These are phyloP conservation scores for Phoxinus phoxinus DNA, from an alignment of 2,113 vertebrate genomes.

Conservation along the genomic window DNA sequence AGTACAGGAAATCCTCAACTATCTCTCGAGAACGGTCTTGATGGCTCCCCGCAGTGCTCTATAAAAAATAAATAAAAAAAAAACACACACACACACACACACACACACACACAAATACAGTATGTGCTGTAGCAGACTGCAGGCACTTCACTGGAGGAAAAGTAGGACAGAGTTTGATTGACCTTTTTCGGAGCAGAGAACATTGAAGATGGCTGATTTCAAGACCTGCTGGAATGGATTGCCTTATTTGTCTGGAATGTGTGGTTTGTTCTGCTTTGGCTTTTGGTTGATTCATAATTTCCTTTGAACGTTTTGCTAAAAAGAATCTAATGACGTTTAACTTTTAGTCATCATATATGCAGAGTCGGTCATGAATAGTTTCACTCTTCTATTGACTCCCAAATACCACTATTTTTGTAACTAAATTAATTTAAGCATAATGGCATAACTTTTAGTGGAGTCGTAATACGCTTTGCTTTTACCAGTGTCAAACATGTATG, in stretches of 20 bases:
- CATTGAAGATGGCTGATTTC: constrained; percentile 47
- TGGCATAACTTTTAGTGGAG: neutral
- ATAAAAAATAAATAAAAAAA: neutral
- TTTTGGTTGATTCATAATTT: constrained; percentile 45
- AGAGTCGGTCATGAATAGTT: neutral
- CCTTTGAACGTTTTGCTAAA: constrained; percentile 20
- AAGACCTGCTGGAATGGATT: constrained; percentile 44
- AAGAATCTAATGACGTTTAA: constrained; percentile 9
- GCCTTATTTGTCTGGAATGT: neutral
- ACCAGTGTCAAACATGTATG: too few species aligned
- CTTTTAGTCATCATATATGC: neutral
- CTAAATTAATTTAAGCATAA: neutral
- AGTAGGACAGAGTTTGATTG: constrained; percentile 47
- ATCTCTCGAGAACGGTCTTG: neutral
- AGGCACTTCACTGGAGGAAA: constrained; percentile 14
- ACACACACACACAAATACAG: neutral
- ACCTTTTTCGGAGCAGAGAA: constrained; percentile 39
- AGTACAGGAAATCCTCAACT: constrained; percentile 7
- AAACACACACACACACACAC: too few species aligned
- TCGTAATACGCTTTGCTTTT: neutral
- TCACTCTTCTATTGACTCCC: neutral
- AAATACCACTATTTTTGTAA: neutral
- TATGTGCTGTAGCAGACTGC: constrained; percentile 8
- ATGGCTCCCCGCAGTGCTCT: neutral
- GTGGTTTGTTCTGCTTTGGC: constrained; percentile 17